Base-by-base conservation (phyloP, 1,140 invertebrate species). In the Euglossa dilemma region DNA sequence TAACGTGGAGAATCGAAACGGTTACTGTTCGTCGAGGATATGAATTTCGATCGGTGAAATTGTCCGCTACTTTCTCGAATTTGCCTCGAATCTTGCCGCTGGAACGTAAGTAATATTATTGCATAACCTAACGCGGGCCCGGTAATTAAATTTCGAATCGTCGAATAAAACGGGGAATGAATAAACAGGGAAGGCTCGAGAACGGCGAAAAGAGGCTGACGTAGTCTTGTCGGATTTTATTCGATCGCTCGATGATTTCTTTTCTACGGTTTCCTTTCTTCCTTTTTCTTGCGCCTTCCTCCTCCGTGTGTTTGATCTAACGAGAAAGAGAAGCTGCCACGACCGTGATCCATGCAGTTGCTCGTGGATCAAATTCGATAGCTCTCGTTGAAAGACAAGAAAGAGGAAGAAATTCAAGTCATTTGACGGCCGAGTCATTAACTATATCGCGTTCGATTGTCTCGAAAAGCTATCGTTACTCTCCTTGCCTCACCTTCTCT, bases 321-420 rank as follows among this genome's bases (percentile, higher is more conserved):
- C 36, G 66, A 71, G 64, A 81, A 54, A 63, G 74, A 85, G 45
- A 88, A 81, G 72, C 50, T 69, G 73, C 25, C 36, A 83, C 57
- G 56, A 71, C 47, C 82, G 63, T 83, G 86, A 88, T 88, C 86
- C 73, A 75, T 54, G 86, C 71, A 88, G 85, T 85, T 77, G 74
- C 75, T 85, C 78, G 47, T 76, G 79, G 86, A 88, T 88, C 86
- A 77, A 88, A 88, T 88, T 88, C 86, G 79, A 88, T 88, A 88
- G 79, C 86, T 88, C 79, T 72, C 71, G 74, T 75, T 87, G 87
- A 85, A 88, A 88, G 83, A 75, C 85, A 81, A 88, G 87, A 87
- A 85, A 82, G 63, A 72, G n/a, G 54, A 43, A 76, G 76, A 83
- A 83, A 86, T 82, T 69, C 69, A 78, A 64, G 80, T 67, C 54